Base-by-base conservation (phyloP, 2,797 vertebrate genomes). In the Mus minutoides region DNA sequence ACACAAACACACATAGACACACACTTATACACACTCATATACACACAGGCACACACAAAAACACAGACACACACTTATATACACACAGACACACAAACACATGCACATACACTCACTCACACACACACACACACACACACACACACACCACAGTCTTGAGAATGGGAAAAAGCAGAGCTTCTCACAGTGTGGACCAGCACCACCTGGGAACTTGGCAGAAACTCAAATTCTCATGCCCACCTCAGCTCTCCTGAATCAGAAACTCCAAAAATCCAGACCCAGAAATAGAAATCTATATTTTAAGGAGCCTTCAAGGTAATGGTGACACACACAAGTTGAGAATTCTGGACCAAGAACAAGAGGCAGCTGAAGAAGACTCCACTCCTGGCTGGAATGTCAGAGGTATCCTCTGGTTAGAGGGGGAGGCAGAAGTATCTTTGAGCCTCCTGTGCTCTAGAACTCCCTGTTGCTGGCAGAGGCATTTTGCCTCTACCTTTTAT, bases 231-330 rank as follows among this genome's bases (percentile, higher is more conserved):
- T 77, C 43, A 78, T 58, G 9, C 37, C 69, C 26, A 58, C 2
- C 4, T 7, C 40, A 67, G 11, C 52, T 34, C 19, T 76, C 13
- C 73, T 16, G 6, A 94, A n/a, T 60, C 54, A 86, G 91, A 92
- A 85, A 92, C 43, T 79, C 60, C 29, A 84, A 13, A 24, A 92
- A 31, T 2, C 37, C 6, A 14, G 12, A 4, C 29, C 88, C 73
- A 96, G 80, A 10, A 60, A 43, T 71, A 95, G 84, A 6, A 56
- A 43, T 62, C 90, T 67, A 34, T 31, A 54, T n/a, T 91, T 83
- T 84, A 92, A 94, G 8, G 7, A 76, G 83, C 2, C 75, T 91
- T 40, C 78, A 22, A 64, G 13, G 79, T 80, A 62, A 90, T 73
- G 46, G 82, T 54, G 26, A 40, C 29, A 19, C 54, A 85, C 49